Conservation (phyloP, 2,113 vertebrate genomes). For the Calypte anna region DNA sequence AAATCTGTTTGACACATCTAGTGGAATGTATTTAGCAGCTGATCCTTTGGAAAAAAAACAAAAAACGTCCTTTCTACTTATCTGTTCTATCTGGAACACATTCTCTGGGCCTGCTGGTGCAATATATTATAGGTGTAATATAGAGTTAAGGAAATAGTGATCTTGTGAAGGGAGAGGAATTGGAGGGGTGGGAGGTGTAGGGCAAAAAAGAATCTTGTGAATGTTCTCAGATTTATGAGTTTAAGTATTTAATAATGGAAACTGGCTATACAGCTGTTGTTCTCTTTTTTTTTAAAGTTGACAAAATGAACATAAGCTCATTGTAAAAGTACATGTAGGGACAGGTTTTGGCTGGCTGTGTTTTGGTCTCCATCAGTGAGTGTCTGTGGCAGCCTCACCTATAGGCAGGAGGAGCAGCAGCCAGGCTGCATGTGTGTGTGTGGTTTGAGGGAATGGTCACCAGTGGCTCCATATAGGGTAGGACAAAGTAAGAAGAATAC, state of each 20-base stretch:
- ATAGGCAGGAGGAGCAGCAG: neutral
- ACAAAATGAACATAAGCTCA: neutral
- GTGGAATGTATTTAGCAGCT: constrained; percentile 50
- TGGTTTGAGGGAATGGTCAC: neutral
- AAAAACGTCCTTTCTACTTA: neutral
- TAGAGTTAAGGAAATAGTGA: constrained; percentile 23
- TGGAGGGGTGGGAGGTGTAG: neutral
- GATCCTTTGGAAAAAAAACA: neutral
- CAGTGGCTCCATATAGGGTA: accelerated
- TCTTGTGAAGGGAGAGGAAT: neutral
- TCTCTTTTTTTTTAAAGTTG: neutral
- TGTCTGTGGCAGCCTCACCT: neutral
- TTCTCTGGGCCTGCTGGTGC: neutral
- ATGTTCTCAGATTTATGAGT: neutral
- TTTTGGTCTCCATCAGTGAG: neutral
- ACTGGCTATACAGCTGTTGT: neutral
- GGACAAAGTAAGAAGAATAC: neutral
- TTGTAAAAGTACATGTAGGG: neutral
- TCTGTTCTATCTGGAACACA: constrained; percentile 18
- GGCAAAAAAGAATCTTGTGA: neutral
- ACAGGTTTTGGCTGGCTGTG: neutral
- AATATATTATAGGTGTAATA: neutral
- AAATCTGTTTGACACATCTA: constrained; percentile 38
- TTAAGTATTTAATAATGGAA: neutral
- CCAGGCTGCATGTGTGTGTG: too few species aligned